Conservation (phyloP, 2,888 invertebrate species). For the Pteria penguin region DNA sequence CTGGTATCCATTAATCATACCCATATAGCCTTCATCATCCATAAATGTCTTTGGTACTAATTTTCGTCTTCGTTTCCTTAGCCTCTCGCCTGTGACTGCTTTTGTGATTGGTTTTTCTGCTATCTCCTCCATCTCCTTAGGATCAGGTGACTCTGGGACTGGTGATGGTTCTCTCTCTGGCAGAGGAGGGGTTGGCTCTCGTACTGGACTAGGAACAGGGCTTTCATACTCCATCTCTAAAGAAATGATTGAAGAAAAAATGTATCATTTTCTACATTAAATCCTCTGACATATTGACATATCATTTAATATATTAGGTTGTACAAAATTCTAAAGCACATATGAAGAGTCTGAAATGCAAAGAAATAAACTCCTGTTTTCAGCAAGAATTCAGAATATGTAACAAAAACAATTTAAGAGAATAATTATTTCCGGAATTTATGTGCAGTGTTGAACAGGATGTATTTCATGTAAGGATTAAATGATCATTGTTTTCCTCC, state of each 20-base stretch:
- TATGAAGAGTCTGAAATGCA: too few relatives aligned
- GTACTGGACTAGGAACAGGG: conserved; percentile 59
- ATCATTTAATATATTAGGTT: background rate
- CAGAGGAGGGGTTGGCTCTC: conserved; percentile 38
- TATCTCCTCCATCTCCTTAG: conserved; percentile 21
- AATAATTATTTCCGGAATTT: too few relatives aligned
- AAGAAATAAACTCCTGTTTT: too few relatives aligned
- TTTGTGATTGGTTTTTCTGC: background rate
- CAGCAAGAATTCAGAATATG: too few relatives aligned
- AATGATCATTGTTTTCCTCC: too few relatives aligned
- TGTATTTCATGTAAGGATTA: too few relatives aligned
- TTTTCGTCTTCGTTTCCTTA: conserved; percentile 61
- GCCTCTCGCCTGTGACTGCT: conserved; percentile 25
- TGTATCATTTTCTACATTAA: background rate
- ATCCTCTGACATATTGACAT: background rate
- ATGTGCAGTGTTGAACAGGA: too few relatives aligned
- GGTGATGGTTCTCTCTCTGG: conserved; percentile 45
- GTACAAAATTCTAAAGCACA: background rate
- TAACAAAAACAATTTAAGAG: too few relatives aligned
- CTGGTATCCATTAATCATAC: too few relatives aligned
- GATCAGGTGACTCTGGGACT: conserved; percentile 43
- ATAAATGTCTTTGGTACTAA: conserved; percentile 77
- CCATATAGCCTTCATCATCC: conserved; percentile 78
- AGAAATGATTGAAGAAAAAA: conserved; percentile 13
- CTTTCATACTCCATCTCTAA: conserved; percentile 57